Percentiles rank a stretch among this genome's conserved stretches.
Evolutionary conservation across 2,888 invertebrate species (phyloP).

Genomic region (Polydrusus pterygomalis): DNA sequence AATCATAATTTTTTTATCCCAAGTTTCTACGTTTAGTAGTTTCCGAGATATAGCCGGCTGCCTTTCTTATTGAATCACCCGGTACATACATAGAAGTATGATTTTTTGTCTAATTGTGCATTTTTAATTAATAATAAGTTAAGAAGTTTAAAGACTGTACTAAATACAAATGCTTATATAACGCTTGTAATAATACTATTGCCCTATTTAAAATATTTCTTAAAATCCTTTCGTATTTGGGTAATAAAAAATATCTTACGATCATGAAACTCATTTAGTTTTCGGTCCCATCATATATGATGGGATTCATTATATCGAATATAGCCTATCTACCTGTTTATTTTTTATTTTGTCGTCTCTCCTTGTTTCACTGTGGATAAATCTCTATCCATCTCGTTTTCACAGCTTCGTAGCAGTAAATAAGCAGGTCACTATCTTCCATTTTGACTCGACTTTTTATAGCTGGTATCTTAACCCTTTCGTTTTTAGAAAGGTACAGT

Average conservation of each 20-base stretch:
- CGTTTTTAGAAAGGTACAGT: conserved; percentile 65
- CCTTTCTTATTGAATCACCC: no score
- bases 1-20: no score
- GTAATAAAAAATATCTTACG: conserved; percentile 38
- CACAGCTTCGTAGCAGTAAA: conserved; percentile 63
- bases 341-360: conserved; percentile 62
- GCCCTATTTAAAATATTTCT: conserved; percentile 15
- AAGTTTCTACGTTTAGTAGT: no score
- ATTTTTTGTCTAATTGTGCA: no score
- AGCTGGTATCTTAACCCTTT: conserved; percentile 66
- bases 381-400: conserved; percentile 53
- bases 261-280: conserved; percentile 39
- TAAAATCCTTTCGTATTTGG: conserved; percentile 21
- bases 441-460: conserved; percentile 67
- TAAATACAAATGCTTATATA: background rate
- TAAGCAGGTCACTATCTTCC: conserved; percentile 64
- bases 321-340: conserved; percentile 66
- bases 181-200: background rate
- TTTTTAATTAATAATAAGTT: no score
- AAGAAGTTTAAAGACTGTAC: no score
- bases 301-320: conserved; percentile 65
- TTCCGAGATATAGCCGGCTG: no score
- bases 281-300: conserved; percentile 56
- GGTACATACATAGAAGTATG: no score
- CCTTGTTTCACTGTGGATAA: conserved; percentile 50